Evolutionary conservation across 2,888 invertebrate species (phyloP).

Genomic region (Cyrtodaria siliqua): DNA sequence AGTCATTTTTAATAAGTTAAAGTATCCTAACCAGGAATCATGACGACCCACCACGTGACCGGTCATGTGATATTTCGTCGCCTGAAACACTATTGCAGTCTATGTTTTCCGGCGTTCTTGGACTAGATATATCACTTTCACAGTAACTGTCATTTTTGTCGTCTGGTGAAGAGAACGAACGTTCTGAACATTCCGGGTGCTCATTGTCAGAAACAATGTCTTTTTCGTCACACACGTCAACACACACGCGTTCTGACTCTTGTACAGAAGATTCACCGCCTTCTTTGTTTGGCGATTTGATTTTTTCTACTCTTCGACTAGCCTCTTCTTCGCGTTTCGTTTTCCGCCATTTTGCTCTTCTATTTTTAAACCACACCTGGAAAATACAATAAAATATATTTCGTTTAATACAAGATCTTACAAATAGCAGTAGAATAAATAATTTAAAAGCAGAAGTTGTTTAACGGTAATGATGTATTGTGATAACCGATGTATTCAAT

Average conservation of each 20-base stretch:
- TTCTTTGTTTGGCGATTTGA: slow-evolving; percentile 35
- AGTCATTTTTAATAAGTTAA: no score
- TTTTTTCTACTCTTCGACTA: slow-evolving; percentile 53
- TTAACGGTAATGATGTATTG: no score
- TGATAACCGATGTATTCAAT: no score
- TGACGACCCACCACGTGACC: slow-evolving; percentile 42
- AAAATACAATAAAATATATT: no score
- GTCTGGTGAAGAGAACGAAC: slow-evolving; percentile 55
- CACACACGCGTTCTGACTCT: slow-evolving; percentile 48
- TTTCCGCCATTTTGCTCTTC: slow-evolving; percentile 98
- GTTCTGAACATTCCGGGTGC: slow-evolving; percentile 41
- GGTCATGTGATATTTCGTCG: slow-evolving; percentile 43
- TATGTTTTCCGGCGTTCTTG: slow-evolving; percentile 50
- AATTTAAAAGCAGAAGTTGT: no score
- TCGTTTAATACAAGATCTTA: no score
- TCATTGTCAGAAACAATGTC: slow-evolving; percentile 52
- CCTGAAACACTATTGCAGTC: slow-evolving; percentile 48
- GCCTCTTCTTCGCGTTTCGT: slow-evolving; percentile 92
- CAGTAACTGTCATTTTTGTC: slow-evolving; percentile 61
- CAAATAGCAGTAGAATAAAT: no score
- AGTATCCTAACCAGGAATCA: slow-evolving; percentile 9
- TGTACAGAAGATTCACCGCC: slow-evolving; percentile 22
- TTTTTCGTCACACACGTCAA: slow-evolving; percentile 61
- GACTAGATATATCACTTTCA: slow-evolving; percentile 64
- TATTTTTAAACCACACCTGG: slow-evolving; percentile 98